phyloP scores from a whole-genome alignment of 2,113 vertebrate genomes.

The Grus americana region DNA sequence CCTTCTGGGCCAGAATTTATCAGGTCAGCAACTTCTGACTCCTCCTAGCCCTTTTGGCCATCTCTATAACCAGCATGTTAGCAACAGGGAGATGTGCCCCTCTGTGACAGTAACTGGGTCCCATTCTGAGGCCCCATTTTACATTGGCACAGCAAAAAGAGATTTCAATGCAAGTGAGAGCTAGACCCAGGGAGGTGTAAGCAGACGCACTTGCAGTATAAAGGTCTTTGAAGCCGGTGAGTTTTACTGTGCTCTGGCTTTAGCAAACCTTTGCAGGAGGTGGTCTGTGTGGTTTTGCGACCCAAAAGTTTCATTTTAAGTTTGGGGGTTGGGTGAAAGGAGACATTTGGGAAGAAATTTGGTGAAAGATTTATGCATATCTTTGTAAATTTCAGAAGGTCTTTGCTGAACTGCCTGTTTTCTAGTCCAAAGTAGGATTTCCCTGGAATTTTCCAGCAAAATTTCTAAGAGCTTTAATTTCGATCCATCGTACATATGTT shows the following conservation, averaged over 20 bases:
- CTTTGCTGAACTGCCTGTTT: not conserved
- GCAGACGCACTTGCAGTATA: not conserved
- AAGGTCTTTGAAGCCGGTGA: not conserved
- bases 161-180: not conserved
- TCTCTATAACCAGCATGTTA: not conserved
- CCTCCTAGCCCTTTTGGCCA: not conserved
- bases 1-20: not conserved
- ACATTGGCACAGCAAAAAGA: not conserved
- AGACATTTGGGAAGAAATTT: not conserved
- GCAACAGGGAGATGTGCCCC: not conserved
- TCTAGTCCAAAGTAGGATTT: not conserved
- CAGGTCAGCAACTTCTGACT: not conserved
- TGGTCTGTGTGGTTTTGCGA: not conserved
- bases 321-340: not conserved
- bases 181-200: not conserved
- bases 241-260: not conserved
- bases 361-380: not conserved
- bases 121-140: not conserved
- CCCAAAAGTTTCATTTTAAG: not conserved
- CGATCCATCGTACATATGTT: not conserved
- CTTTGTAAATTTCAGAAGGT: not conserved
- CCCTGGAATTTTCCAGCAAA: not conserved
- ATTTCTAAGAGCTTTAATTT: not conserved
- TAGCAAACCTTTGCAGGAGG: not conserved
- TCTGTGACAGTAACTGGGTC: not conserved